Conservation (phyloP, 2,888 invertebrate genomes). For the Marasmarcha lunaedactyla region DNA sequence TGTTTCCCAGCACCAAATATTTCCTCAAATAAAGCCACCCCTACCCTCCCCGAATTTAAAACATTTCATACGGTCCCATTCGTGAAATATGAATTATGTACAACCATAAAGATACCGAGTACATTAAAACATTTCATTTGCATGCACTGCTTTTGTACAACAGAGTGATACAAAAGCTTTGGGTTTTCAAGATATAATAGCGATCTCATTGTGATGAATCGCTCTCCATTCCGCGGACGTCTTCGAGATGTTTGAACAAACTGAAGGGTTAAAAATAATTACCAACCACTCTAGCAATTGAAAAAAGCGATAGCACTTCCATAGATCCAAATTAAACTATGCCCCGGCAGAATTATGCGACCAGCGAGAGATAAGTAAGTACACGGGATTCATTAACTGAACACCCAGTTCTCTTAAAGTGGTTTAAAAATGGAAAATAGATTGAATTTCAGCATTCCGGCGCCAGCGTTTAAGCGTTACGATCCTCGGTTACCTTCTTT, state of each 20-base stretch:
- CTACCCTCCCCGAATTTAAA: not conserved
- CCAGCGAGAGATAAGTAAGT: too few species aligned
- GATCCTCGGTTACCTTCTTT: not conserved
- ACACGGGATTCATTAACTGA: not conserved
- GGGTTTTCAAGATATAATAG: not conserved
- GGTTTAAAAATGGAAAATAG: not conserved
- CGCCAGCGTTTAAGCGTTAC: not conserved
- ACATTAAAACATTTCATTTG: constrained; percentile 1
- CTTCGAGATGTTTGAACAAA: too few species aligned
- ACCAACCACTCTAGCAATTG: too few species aligned
- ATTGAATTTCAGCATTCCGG: not conserved
- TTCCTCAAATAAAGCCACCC: not conserved
- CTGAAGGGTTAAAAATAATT: too few species aligned
- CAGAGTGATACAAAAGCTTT: not conserved
- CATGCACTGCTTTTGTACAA: not conserved
- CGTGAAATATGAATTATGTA: not conserved
- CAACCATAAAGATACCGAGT: not conserved
- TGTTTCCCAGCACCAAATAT: not conserved
- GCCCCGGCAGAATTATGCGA: too few species aligned
- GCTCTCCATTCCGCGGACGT: not conserved
- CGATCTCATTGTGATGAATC: not conserved
- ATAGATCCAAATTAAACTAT: too few species aligned
- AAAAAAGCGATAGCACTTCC: too few species aligned
- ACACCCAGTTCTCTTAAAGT: not conserved
- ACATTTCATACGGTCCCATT: not conserved